Conservation (phyloP, 2,888 invertebrate genomes). For the Limnephilus lunatus region DNA sequence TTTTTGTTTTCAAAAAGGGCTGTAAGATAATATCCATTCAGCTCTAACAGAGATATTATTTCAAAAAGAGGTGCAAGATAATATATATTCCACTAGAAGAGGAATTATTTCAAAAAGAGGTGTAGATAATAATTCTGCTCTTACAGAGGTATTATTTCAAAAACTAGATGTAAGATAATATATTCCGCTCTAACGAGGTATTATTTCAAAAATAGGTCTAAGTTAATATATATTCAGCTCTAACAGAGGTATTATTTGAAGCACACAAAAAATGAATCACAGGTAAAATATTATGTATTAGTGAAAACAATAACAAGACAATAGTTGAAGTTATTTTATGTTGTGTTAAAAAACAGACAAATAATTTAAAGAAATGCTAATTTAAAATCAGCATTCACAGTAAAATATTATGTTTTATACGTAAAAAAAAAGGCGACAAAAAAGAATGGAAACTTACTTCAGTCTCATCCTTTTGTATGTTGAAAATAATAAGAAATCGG, state of each 20-base stretch:
- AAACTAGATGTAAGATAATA: too few species aligned
- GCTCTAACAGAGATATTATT: background rate
- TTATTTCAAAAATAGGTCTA: background rate
- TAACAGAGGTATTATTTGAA: background rate
- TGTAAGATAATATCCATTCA: background rate
- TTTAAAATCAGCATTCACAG: background rate
- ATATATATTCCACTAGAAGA: too few species aligned
- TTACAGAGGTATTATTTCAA: background rate
- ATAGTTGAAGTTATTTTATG: background rate
- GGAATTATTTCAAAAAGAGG: too few species aligned
- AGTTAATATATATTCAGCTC: background rate
- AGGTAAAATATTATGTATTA: background rate
- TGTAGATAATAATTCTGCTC: background rate
- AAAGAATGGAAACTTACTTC: constrained; percentile 2
- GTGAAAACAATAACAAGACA: background rate
- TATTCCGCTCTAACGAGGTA: too few species aligned
- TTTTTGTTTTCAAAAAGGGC: background rate
- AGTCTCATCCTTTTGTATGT: background rate
- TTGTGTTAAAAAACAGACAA: background rate
- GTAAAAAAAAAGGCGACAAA: background rate
- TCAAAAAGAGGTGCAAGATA: background rate
- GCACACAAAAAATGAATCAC: background rate
- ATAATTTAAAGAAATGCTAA: background rate
- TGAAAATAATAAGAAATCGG: background rate
- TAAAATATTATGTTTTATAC: background rate